Evolutionary conservation across 2,113 vertebrate species (phyloP).

Genomic region (Athene cunicularia): DNA sequence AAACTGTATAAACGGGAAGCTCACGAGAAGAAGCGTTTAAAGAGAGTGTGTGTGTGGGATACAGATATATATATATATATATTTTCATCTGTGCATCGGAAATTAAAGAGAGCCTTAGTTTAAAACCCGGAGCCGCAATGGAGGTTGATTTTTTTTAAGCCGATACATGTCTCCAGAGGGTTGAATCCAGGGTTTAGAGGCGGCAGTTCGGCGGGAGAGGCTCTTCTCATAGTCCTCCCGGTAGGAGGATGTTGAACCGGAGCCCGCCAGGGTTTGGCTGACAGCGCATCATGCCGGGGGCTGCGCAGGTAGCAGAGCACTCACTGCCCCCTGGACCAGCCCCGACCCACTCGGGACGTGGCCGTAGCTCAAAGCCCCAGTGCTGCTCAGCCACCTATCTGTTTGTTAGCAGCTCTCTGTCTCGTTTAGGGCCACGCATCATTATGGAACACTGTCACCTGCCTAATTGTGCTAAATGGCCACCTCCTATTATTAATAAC

Average conservation of each 20-base stretch:
- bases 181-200: not conserved
- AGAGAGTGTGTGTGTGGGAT: not conserved
- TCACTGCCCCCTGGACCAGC: not conserved
- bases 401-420: conserved; percentile 35
- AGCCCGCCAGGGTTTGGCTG: not conserved
- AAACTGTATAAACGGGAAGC: not conserved
- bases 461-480: conserved; percentile 85
- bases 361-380: not conserved
- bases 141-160: not conserved
- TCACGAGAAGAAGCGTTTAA: not conserved
- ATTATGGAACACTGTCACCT: conserved; percentile 87
- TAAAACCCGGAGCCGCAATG: accelerated
- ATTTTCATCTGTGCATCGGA: not conserved
- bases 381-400: not conserved
- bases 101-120: not conserved
- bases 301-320: not conserved
- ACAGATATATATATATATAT: too few relatives aligned
- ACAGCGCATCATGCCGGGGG: not conserved
- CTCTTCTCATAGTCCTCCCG: not conserved
- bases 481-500: conserved; percentile 86
- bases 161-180: not conserved
- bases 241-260: not conserved
- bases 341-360: not conserved
- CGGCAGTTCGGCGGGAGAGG: not conserved
- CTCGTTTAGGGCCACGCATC: conserved; percentile 44